phyloP scores from a whole-genome alignment of 2,888 invertebrate genomes.

The Lepas anatifera region DNA sequence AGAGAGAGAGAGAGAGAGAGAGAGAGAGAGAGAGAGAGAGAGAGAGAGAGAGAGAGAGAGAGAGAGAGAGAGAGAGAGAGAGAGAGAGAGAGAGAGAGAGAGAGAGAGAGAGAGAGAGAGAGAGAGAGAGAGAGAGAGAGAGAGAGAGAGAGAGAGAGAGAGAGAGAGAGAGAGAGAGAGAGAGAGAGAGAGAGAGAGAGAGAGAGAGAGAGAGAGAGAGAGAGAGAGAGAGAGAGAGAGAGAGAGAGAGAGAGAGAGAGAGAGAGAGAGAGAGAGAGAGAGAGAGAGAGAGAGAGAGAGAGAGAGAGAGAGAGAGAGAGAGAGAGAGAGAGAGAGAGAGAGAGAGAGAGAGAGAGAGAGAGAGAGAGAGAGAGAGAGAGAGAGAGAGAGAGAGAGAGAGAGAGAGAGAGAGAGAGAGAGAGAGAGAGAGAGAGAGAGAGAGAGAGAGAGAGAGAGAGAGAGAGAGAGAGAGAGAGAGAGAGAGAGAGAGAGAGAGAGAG shows the following conservation, averaged over 20 bases:
- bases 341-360: neutral
- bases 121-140: too few species aligned
- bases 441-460: neutral
- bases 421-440: neutral
- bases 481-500: neutral
- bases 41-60: too few species aligned
- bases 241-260: neutral
- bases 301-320: neutral
- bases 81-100: too few species aligned
- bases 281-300: neutral
- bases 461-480: neutral
- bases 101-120: too few species aligned
- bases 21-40: too few species aligned
- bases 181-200: too few species aligned
- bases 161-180: too few species aligned
- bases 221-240: too few species aligned
- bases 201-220: too few species aligned
- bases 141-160: too few species aligned
- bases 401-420: neutral
- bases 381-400: neutral
- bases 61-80: too few species aligned
- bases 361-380: neutral
- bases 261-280: conserved; percentile 11
- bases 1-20: too few species aligned
- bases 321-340: conserved; percentile 5